A percentile compares a stretch with the other conserved stretches of the same genome.
Evolutionary conservation across 1,140 invertebrate species (phyloP).

Genomic region (Artemia franciscana): DNA sequence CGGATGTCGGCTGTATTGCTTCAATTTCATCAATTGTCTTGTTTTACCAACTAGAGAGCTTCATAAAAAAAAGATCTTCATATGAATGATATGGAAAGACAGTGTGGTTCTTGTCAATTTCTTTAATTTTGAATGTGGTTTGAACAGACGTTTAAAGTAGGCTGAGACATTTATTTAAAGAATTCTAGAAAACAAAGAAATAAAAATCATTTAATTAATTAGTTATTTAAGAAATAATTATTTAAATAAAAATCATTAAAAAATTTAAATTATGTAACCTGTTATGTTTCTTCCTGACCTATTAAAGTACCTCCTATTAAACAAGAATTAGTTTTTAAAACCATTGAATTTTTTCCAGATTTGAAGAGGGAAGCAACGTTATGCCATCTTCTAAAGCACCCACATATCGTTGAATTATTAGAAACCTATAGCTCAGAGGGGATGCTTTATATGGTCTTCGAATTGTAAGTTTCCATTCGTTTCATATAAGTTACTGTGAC

Average conservation of each 20-base stretch:
- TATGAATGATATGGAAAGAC: no score
- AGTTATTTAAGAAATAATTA: not conserved
- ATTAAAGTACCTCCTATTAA: no score
- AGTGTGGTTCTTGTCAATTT: no score
- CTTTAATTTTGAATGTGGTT: no score
- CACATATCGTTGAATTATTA: slow-evolving; percentile 87
- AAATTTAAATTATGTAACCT: not conserved
- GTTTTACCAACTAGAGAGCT: no score
- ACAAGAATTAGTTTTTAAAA: slow-evolving; percentile 6
- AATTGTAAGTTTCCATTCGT: slow-evolving; percentile 61
- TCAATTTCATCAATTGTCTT: no score
- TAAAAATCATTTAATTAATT: not conserved
- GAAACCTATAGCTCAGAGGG: slow-evolving; percentile 97
- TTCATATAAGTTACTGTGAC: no score
- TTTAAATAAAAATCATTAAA: not conserved
- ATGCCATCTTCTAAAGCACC: slow-evolving; percentile 96
- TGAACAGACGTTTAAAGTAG: no score
- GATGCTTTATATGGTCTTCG: slow-evolving; percentile 98
- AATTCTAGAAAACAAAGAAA: no score
- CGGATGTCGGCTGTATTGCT: no score
- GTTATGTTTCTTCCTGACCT: no score
- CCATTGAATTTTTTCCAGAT: slow-evolving; percentile 39
- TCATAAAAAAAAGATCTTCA: no score
- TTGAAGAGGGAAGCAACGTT: slow-evolving; percentile 92
- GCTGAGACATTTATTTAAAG: not conserved